These are phyloP conservation scores for Propithecus deckenii DNA, from an alignment of 2,797 vertebrate species.

Conservation along the genomic window DNA sequence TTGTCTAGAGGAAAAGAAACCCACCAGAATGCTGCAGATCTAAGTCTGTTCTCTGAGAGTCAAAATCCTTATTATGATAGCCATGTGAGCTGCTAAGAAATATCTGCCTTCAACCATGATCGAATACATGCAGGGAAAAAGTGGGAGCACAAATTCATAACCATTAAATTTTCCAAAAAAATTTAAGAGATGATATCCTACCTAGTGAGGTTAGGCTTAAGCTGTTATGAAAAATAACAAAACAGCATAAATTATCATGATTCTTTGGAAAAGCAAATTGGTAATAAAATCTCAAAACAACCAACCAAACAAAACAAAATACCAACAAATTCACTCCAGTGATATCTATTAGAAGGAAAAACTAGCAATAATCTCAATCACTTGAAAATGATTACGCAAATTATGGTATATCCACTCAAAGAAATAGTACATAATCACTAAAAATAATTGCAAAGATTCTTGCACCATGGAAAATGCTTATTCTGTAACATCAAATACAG, in stretches of 20 bases:
- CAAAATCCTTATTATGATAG: neutral
- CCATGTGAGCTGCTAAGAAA: neutral
- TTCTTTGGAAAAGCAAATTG: conserved; percentile 3
- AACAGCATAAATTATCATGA: neutral
- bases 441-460: neutral
- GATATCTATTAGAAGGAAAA: neutral
- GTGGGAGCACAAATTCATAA: neutral
- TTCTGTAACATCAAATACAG: neutral
- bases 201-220: neutral
- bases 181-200: neutral
- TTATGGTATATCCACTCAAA: neutral
- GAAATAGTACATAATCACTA: neutral
- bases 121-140: conserved; percentile 10
- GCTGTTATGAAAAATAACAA: neutral
- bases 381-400: conserved; percentile 42
- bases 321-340: neutral
- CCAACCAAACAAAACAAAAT: neutral
- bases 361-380: conserved; percentile 4
- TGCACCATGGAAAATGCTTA: neutral
- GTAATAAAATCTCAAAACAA: conserved; percentile 12
- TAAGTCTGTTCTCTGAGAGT: neutral
- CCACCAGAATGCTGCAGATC: neutral
- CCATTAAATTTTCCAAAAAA: neutral
- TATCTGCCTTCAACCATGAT: neutral
- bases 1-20: neutral